Percentiles rank a stretch among this genome's conserved stretches.
Conservation (phyloP, 2,113 vertebrate species). For the Spea bombifrons region DNA sequence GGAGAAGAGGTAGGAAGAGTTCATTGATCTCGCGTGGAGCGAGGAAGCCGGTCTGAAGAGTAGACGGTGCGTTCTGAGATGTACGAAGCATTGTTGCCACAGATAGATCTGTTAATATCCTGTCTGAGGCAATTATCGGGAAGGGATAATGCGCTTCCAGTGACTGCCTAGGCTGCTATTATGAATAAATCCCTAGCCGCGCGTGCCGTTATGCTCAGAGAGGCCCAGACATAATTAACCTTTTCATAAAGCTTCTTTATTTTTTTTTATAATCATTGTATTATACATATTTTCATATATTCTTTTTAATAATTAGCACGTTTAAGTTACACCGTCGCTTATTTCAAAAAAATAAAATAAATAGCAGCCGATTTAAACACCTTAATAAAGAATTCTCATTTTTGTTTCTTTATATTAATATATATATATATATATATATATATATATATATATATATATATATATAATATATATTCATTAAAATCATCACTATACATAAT, state of each 20-base stretch:
- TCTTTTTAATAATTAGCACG: no score
- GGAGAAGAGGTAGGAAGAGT: constrained; percentile 9
- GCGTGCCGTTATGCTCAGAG: constrained; percentile 11
- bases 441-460: no score
- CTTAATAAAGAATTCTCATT: neutral
- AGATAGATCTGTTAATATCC: constrained; percentile 37
- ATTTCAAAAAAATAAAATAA: no score
- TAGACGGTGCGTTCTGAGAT: constrained; percentile 3
- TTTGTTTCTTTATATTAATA: no score
- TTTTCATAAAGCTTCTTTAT: constrained; percentile 23
- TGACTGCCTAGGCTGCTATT: constrained; percentile 12
- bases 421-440: no score
- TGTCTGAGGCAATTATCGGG: constrained; percentile 32
- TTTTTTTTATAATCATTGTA: no score
- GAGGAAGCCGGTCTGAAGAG: neutral
- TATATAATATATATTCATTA: no score
- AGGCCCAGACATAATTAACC: constrained; percentile 34
- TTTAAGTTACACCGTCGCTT: no score
- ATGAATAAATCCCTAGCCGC: constrained; percentile 15
- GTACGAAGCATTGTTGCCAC: neutral
- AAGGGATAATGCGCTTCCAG: constrained; percentile 6
- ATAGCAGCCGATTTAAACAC: no score
- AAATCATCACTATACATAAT: no score
- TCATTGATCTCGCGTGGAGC: constrained; percentile 17
- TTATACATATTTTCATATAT: no score